Base-by-base conservation (phyloP, 2,797 vertebrate species). In the Rhyacichthys aspro region DNA sequence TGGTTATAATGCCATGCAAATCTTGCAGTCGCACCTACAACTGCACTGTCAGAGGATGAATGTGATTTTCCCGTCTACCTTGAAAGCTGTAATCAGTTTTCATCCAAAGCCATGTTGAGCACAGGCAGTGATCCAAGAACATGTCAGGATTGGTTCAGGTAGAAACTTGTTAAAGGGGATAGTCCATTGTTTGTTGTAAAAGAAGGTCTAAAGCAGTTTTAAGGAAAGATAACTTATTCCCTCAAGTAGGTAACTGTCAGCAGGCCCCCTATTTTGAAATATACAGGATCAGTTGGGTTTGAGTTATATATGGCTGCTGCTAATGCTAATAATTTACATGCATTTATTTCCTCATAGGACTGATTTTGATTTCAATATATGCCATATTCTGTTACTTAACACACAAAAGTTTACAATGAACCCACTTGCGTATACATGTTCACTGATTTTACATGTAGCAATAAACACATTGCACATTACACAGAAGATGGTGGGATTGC, bases 1-100 rank as follows among this genome's bases (percentile, higher is more conserved):
- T 45, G 77, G 72, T n/a, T n/a, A n/a, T 87, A 86, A 89, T 82
- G 59, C 65, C 81, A 83, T 80, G 81, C 83, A 87, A 88, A 90
- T 87, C 83, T n/a, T n/a, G n/a, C n/a, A n/a, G n/a, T n/a, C n/a
- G n/a, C n/a, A 80, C 36, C 49, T 71, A 62, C 77, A 78, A 72
- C 71, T 83, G 54, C 32, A 67, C 65, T 67, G 72, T 82, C 62
- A 76, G 52, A 48, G 70, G 53, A 64, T 62, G 64, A 82, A 66
- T 70, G 82, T 75, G 75, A 85, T 78, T 79, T 59, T 70, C 57
- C 38, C 81, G 79, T 85, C 81, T 84, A 43, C 49, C 39, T 46
- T 61, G 68, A 70, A 67, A 83, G 72, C 72, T 63, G 56, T 55
- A 77, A 77, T 85, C 82, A 71, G 74, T 86, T 89, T 82, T 81